A percentile compares a stretch with the other conserved stretches of the same genome.
phyloP scores from a whole-genome alignment of 2,797 vertebrate species.

The Protonibea diacanthus region DNA sequence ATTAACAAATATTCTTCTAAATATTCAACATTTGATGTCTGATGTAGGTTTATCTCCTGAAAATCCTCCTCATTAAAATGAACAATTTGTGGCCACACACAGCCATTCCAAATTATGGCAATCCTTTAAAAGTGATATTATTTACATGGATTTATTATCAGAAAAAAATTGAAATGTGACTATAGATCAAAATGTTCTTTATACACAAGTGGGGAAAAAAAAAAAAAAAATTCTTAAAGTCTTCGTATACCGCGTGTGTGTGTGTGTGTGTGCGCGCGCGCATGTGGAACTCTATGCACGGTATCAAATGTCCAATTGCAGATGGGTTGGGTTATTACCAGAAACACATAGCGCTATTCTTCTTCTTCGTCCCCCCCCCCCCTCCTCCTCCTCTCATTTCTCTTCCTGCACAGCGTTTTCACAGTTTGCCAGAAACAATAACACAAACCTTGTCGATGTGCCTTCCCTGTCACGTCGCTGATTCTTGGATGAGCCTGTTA shows the following conservation, averaged over 20 bases:
- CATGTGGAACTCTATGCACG: constrained; percentile 23
- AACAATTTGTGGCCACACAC: not conserved
- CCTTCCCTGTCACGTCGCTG: constrained; percentile 8
- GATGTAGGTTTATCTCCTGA: not conserved
- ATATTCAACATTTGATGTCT: not conserved
- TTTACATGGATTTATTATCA: constrained; percentile 3
- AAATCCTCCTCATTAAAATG: not conserved
- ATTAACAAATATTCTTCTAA: not conserved
- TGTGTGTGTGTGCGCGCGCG: constrained; percentile 5
- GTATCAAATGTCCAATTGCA: constrained; percentile 70
- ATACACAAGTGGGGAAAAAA: not conserved
- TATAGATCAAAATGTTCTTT: not conserved
- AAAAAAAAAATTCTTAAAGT: constrained; percentile 14
- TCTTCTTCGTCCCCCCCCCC: constrained; percentile 32
- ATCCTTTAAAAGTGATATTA: not conserved
- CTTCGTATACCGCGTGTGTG: constrained; percentile 10
- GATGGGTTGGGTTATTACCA: constrained; percentile 72
- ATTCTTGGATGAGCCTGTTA: not conserved
- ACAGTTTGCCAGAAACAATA: constrained; percentile 38
- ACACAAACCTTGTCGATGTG: constrained; percentile 1
- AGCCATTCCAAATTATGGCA: not conserved
- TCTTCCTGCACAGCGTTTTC: constrained; percentile 6
- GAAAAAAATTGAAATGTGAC: not conserved
- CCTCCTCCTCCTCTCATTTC: constrained; percentile 11
- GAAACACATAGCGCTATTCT: constrained; percentile 62